Evolutionary conservation across 2,888 invertebrate species (phyloP), one percentile per base, ranked within the genome.

Genomic region (Mythimna pallens): DNA sequence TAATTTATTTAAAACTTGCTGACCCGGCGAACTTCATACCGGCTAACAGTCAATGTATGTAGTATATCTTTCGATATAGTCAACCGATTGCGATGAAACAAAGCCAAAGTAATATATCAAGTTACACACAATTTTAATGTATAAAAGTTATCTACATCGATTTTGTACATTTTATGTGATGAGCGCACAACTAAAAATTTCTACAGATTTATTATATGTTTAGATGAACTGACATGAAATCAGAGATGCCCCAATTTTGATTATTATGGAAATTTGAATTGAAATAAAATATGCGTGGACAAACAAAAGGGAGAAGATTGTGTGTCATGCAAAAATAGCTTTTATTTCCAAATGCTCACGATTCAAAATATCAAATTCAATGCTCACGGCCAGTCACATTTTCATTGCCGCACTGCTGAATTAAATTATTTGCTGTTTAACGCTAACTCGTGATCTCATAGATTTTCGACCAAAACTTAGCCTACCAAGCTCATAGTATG

Each of bases 401-500:
- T 66, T 59, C 83, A 83, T 83, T 40, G 80, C 61, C 50, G 78
- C 84, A 86, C 86, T 50, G 86, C 84, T 84, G 65, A 74, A 71
- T 79, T 36, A 54, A 69, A 71, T 82, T 62, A 80, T 84, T 86
- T 80, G 86, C 81, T 80, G 34, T 63, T 70, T 70, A 77, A 72
- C 57, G 72, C 80, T 84, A 83, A 68, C 54, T 70, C 70, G 72
- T 84, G 84, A 84, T 86, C 84, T 84, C 84, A 86, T 74, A 34
- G 67, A 83, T 84, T 73, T 66, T 75, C 75, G 86, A 84, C 86
- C 84, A 84, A 84, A 83, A 68, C 73, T 68, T 47, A 62, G 74
- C 40, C 71, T 77, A 77, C 43, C 80, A 82, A 77, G 87, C 87
- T 85, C 85, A 85, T 78, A 72, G 61, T 76, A 81, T 78, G 85